These are phyloP conservation scores for Phaetusa simplex DNA, from an alignment of 2,113 vertebrate genomes.

Conservation along the genomic window DNA sequence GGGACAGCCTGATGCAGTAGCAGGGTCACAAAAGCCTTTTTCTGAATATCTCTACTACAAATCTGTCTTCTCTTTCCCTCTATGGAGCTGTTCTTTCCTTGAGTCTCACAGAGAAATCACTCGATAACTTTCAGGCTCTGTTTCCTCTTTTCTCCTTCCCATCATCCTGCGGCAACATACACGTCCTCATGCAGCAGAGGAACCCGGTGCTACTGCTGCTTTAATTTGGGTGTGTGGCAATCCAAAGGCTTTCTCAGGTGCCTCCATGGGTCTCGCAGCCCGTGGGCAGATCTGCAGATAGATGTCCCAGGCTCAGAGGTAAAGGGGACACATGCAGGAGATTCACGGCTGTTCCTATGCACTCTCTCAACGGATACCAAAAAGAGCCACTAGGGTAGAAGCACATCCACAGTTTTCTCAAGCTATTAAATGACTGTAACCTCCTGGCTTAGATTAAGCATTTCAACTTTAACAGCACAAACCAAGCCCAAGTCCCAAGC, in stretches of 20 bases:
- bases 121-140: not conserved
- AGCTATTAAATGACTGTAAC: not conserved
- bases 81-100: not conserved
- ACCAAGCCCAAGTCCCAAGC: not conserved
- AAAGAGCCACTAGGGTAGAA: not conserved
- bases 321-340: not conserved
- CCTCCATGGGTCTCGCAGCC: accelerated
- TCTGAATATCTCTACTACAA: not conserved
- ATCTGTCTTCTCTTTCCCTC: not conserved
- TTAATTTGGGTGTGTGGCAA: not conserved
- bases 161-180: not conserved
- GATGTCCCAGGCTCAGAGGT: not conserved
- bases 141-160: not conserved
- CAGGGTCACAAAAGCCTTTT: not conserved
- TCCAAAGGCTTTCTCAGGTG: not conserved
- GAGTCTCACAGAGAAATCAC: not conserved
- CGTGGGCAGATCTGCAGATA: not conserved
- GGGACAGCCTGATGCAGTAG: not conserved
- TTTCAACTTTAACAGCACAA: not conserved
- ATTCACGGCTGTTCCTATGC: not conserved
- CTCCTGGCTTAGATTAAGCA: not conserved
- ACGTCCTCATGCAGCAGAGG: not conserved
- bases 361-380: not conserved
- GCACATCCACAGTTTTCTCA: not conserved
- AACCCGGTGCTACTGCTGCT: not conserved